Conservation (phyloP, 2,797 vertebrate species). For the Falco berigora region DNA sequence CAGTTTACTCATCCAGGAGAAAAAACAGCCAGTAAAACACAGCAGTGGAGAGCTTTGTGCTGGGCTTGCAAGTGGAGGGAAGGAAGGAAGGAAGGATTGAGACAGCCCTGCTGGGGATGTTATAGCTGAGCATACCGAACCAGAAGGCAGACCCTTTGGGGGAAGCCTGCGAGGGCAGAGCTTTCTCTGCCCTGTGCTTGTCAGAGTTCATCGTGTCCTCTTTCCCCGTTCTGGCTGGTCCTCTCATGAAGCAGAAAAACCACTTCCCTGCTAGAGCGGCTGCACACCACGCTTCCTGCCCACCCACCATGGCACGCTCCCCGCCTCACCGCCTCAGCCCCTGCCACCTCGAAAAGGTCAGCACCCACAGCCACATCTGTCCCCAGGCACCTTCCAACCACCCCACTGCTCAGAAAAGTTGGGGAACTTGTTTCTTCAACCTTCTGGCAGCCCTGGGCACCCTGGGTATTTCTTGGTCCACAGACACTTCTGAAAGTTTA, state of each 20-base stretch:
- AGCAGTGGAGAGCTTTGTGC: not conserved
- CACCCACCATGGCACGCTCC: not conserved
- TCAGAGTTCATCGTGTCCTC: not conserved
- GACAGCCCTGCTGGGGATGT: not conserved
- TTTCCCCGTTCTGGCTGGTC: not conserved
- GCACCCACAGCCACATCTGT: not conserved
- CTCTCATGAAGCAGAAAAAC: not conserved
- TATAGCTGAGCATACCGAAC: no score
- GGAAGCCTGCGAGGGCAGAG: not conserved
- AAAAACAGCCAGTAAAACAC: not conserved
- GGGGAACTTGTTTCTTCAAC: not conserved
- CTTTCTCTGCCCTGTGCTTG: not conserved
- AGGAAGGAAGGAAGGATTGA: not conserved
- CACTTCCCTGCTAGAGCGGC: not conserved
- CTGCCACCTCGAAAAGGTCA: not conserved
- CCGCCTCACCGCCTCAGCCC: not conserved
- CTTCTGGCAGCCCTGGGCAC: not conserved
- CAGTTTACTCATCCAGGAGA: not conserved
- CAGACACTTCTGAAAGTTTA: not conserved
- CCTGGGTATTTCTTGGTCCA: not conserved
- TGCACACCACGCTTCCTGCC: not conserved
- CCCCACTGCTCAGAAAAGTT: not conserved
- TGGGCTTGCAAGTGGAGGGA: not conserved
- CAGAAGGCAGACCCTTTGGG: not conserved
- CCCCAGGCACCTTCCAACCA: not conserved